Base-by-base conservation (phyloP, 2,797 vertebrate genomes). In the Falco concolor region DNA sequence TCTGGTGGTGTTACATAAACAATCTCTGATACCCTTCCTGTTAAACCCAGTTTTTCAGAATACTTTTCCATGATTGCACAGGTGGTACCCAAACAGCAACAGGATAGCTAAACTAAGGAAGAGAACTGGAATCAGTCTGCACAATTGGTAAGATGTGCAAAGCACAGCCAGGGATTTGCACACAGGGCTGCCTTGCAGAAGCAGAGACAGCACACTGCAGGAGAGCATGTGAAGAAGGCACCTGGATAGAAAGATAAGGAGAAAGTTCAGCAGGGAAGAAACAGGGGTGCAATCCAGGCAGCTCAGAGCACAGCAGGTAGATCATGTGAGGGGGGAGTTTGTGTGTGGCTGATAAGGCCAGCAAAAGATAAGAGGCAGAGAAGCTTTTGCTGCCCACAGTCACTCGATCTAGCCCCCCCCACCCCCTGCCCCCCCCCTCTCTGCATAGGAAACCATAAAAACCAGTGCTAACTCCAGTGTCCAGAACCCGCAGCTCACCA, bases 371-470 rank as follows among this genome's bases (percentile, higher is more conserved):
- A 88, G 60, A 28, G 20, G 20, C 28, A 82, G 53, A 44, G 38
- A 8, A 18, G n/a, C 22, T 77, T 49, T 63, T n/a, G 75, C 12
- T 74, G 80, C 69, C 73, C 64, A 40, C 8, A 21, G 44, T 61
- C 30, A 6, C 77, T 73, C 67, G 8, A 2, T 15, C 76, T 23
- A 76, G 4, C 34, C n/a, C 32, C 50, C 24, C 16, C 5, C 0
- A 0, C 69, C 34, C n/a, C 5, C 0, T 0, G 61, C 34, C 34
- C 5, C 0, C 0, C 65, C 34, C 34, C 42, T 42, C 78, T 69
- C 28, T 54, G 54, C 6, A 15, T 5, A 72, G 34, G 45, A 84
- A 90, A 47, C 20, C 63, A 61, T 45, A 69, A 68, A 84, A 70
- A 16, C n/a, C 45, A 44, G 21, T 20, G n/a, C 17, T 30, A 40